Base-by-base conservation (phyloP, 2,888 invertebrate genomes). In the Loripinus fragilis region DNA sequence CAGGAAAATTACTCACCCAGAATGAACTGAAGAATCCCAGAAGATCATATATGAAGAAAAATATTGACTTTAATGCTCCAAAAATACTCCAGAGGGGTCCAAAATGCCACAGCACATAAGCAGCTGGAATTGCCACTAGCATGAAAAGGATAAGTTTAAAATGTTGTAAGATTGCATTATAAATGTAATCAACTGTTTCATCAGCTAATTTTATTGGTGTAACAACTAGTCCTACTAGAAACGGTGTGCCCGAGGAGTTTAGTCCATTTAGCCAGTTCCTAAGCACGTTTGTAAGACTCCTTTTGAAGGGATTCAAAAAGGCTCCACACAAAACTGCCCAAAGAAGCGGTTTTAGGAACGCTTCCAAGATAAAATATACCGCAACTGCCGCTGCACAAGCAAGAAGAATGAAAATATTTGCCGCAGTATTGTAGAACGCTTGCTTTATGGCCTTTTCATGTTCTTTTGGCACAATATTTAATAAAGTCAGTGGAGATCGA, bases 281-380 rank as follows among this genome's bases (percentile, higher is more conserved):
- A 30, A 97, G 95, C 80, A 95, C 94, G 78, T 96, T 95, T 0
- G 97, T 96, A 64, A 98, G 93, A 74, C 95, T 96, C 80, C 96
- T 95, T 93, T 99, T 99, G 91, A 98, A 96, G 0, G 99, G 99
- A 93, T 98, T 98, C n/a, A 99, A 95, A 50, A 98, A 97, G 0
- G 98, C 98, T n/a, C 99, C 99, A 90, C 98, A 97, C 42, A 99
- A 94, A 75, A 98, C 95, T 0, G 99, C 98, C 99, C 99, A 99
- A 87, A 99, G 95, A 72, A 99, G 94, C 0, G 99, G 98, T 87
- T 97, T 96, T 45, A 99, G 95, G 94, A 98, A 99, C 0, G 98
- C 98, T 89, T 97, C 97, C 41, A 98, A 94, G 60, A 94, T 92
- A 82, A 92, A 93, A 86, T 94, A 94, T 1, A 94, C 93, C 3